A percentile compares a stretch with the other conserved stretches of the same genome.
Conservation (phyloP, 2,888 invertebrate species). For the Drosophila atroscutellata region DNA sequence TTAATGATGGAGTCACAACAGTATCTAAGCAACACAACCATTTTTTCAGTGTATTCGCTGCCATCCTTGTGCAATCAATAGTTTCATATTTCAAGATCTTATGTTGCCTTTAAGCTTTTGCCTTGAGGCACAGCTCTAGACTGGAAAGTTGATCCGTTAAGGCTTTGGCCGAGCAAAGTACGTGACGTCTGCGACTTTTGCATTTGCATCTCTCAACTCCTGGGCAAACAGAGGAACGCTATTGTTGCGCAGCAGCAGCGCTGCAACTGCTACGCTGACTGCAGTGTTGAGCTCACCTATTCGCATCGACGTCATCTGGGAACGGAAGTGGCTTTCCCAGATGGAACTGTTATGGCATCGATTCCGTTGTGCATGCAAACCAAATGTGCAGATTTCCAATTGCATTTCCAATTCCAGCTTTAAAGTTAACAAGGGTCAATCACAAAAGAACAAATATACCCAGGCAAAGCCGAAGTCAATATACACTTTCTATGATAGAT, state of each 20-base stretch:
- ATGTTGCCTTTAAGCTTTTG: background rate
- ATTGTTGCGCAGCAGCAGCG: background rate
- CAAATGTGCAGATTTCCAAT: conserved; percentile 31
- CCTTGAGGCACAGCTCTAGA: background rate
- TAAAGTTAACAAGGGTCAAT: background rate
- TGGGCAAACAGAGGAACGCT: background rate
- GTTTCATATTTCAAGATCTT: background rate
- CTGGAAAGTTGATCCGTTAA: background rate
- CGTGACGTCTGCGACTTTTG: conserved; percentile 9
- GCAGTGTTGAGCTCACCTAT: conserved; percentile 1
- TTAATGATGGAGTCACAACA: background rate
- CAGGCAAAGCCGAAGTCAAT: background rate
- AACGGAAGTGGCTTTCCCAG: conserved; percentile 2
- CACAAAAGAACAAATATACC: background rate
- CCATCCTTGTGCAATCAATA: background rate
- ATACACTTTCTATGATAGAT: background rate
- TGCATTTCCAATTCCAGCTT: background rate
- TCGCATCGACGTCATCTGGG: background rate
- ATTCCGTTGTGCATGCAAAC: conserved; percentile 39
- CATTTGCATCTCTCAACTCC: conserved; percentile 1
- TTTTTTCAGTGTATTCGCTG: background rate
- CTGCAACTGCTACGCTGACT: background rate
- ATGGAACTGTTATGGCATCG: conserved; percentile 15
- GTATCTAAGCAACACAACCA: background rate
- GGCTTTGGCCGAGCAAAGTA: background rate